Evolutionary conservation across 2,888 invertebrate genomes (phyloP), one percentile per base, ranked within the genome.

Genomic region (Theodoxus fluviatilis): DNA sequence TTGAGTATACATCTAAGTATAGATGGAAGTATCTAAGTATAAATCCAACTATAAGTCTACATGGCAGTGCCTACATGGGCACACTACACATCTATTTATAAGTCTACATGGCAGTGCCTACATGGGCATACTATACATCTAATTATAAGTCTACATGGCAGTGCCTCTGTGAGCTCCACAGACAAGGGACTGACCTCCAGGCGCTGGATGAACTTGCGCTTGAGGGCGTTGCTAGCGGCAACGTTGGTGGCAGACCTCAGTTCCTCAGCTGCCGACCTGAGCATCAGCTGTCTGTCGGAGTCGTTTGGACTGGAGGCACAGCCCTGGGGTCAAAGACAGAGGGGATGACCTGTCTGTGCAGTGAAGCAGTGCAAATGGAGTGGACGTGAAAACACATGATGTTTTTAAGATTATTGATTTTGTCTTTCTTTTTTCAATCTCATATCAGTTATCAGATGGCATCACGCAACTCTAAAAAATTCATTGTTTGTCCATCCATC

Each of bases 241-340:
- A 92, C 93, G 0, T 95, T 94, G 31, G 91, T 90, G 38, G 96
- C 96, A 82, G 93, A 92, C 61, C 96, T 90, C n/a, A 99, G 89
- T 79, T 96, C 94, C 83, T 98, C 96, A 0, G 98, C 98, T 0
- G 98, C 97, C 74, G 91, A 90, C 40, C 94, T 91, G 15, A 99
- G 88, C 3, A 93, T 92, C 75, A 93, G 93, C 85, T 96, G 96
- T 83, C 93, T 93, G 72, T 91, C 90, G 0, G 92, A 90, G 80
- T 96, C 95, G 87, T 95, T 92, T 0, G 93, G 93, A 81, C 92
- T 91, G 33, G 93, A 22, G 25, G 9, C 18, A 57, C 12, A 22
- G 15, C 94, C 93, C 86, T 89, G 81, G 9, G 73, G 69, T 63
- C 7, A 55, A 28, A 12, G 25, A 22, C 12, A 57, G 25, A 57